A percentile compares a stretch with the other conserved stretches of the same genome.
Conservation (phyloP, 2,888 invertebrate species). For the Carpatolechia fugitivella region DNA sequence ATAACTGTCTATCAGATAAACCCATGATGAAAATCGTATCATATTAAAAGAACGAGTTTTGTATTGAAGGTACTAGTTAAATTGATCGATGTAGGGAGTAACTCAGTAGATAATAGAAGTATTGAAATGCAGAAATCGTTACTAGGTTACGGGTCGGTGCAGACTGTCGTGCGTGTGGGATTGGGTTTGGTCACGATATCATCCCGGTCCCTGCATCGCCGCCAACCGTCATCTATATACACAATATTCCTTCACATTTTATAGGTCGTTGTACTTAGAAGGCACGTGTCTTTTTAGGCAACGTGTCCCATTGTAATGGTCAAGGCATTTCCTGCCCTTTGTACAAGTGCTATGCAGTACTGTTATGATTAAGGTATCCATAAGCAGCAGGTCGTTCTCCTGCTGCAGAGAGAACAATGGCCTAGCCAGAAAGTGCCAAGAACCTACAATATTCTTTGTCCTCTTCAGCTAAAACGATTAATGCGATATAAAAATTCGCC, state of each 20-base stretch:
- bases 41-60: not conserved
- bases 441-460: slow-evolving; percentile 62
- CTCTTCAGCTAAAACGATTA: slow-evolving; percentile 43
- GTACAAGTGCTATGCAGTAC: slow-evolving; percentile 38
- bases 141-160: slow-evolving; percentile 62
- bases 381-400: slow-evolving; percentile 68
- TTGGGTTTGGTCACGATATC: slow-evolving; percentile 51
- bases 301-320: slow-evolving; percentile 39
- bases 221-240: not conserved
- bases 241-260: slow-evolving; percentile 17
- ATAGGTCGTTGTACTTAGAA: slow-evolving; percentile 44
- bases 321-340: slow-evolving; percentile 57
- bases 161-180: slow-evolving; percentile 42
- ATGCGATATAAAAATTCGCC: slow-evolving; percentile 70
- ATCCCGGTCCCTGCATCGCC: not conserved
- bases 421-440: slow-evolving; percentile 58
- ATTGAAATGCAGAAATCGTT: slow-evolving; percentile 71
- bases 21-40: too few species aligned
- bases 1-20: not conserved
- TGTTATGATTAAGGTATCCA: slow-evolving; percentile 59
- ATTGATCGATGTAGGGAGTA: slow-evolving; percentile 13
- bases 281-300: slow-evolving; percentile 39
- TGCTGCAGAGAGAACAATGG: slow-evolving; percentile 60
- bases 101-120: slow-evolving; percentile 33
- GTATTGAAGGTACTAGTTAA: not conserved